These are phyloP conservation scores for Thermophis baileyi DNA, from an alignment of 2,113 vertebrate genomes.

Conservation along the genomic window DNA sequence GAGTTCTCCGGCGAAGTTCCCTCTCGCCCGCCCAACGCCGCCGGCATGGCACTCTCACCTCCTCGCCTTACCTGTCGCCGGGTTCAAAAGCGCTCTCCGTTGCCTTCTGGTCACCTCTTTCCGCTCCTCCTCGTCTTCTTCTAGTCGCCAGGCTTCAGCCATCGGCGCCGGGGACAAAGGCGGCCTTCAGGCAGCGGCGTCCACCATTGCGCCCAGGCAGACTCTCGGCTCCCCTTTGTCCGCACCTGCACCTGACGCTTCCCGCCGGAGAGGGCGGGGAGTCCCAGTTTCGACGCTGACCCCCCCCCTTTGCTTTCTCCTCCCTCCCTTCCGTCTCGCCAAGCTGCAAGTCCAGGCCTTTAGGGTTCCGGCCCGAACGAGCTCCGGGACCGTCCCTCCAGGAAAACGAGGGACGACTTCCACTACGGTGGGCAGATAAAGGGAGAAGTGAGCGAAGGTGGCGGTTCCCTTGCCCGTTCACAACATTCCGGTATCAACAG, in stretches of 20 bases:
- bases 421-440: not conserved
- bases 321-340: not conserved
- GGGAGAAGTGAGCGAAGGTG: not conserved
- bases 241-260: slow-evolving; percentile 1
- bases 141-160: slow-evolving; percentile 82
- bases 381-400: not conserved
- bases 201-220: slow-evolving; percentile 30
- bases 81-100: slow-evolving; percentile 63
- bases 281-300: no score
- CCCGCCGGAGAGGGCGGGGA: not conserved
- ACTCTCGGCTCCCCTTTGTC: not conserved
- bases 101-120: slow-evolving; percentile 72
- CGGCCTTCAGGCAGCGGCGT: slow-evolving; percentile 21
- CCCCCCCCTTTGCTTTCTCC: not conserved
- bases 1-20: not conserved
- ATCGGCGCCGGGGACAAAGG: slow-evolving; percentile 60
- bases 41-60: accelerated
- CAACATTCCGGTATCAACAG: slow-evolving; percentile 71
- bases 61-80: slow-evolving; percentile 74
- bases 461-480: slow-evolving; percentile 62
- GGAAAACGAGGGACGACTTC: not conserved
- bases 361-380: not conserved
- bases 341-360: not conserved
- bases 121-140: slow-evolving; percentile 79
- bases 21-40: no score